phyloP scores from a whole-genome alignment of 2,797 vertebrate genomes.

The Pseudotriccus pelzelni region DNA sequence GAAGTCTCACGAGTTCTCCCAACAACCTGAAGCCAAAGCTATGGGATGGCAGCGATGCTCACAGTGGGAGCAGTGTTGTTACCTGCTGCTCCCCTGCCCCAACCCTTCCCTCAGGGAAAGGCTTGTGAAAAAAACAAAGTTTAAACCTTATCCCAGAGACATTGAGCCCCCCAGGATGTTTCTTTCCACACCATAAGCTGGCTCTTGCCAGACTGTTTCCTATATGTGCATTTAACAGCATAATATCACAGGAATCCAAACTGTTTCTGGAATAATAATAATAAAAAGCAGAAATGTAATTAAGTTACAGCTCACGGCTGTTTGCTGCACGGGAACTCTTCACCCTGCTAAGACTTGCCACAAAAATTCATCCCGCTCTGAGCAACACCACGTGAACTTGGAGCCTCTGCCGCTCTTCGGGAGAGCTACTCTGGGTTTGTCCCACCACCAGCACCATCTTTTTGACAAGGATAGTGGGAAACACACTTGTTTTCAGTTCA shows the following conservation, averaged over 20 bases:
- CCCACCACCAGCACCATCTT: background rate
- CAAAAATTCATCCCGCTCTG: background rate
- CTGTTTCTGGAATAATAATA: background rate
- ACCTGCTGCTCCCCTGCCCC: background rate
- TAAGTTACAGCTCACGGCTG: background rate
- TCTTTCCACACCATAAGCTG: background rate
- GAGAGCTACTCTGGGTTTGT: background rate
- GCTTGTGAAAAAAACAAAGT: background rate
- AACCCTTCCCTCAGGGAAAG: background rate
- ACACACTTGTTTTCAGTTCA: background rate
- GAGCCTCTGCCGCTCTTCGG: background rate
- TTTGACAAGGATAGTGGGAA: background rate
- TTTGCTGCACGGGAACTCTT: background rate
- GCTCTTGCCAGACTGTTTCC: background rate
- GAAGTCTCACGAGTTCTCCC: background rate
- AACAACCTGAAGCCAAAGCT: background rate
- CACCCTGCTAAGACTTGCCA: background rate
- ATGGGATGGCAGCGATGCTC: rapidly evolving
- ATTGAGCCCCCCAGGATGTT: background rate
- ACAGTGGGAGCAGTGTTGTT: background rate
- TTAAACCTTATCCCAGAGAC: background rate
- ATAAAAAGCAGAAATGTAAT: background rate
- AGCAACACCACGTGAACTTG: background rate
- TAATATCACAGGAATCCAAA: background rate
- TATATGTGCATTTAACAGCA: background rate